Percentiles rank a stretch among this genome's conserved stretches.
phyloP scores from a whole-genome alignment of 1,140 invertebrate genomes.

The Conopomorpha cramerella region DNA sequence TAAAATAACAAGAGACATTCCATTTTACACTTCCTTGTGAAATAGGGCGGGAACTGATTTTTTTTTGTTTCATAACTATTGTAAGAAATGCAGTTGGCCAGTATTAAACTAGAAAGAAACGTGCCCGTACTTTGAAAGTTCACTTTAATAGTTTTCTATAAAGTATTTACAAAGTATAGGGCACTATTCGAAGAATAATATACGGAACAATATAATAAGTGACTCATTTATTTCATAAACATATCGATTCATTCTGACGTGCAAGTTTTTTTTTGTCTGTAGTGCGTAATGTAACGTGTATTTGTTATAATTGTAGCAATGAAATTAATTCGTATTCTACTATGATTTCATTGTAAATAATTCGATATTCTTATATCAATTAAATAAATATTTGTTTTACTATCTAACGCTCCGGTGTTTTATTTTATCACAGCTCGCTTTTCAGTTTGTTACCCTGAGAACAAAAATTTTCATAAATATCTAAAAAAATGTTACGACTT shows the following conservation, averaged over 20 bases:
- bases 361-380: constrained; percentile 52
- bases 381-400: constrained; percentile 58
- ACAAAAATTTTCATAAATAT: too few relatives aligned
- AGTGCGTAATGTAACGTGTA: constrained; percentile 41
- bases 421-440: constrained; percentile 17
- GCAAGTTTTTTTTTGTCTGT: constrained; percentile 60
- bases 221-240: constrained; percentile 51
- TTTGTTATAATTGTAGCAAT: constrained; percentile 52
- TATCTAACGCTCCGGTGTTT: constrained; percentile 30
- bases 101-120: too few relatives aligned
- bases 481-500: too few relatives aligned
- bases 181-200: too few relatives aligned
- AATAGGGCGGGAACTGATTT: too few relatives aligned
- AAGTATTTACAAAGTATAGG: too few relatives aligned
- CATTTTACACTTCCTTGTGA: too few relatives aligned
- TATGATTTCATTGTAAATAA: constrained; percentile 57
- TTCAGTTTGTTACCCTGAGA: constrained; percentile 6
- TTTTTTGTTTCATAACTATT: too few relatives aligned
- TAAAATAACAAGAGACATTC: too few relatives aligned
- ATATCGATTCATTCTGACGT: constrained; percentile 53
- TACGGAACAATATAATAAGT: constrained; percentile 51
- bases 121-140: too few relatives aligned
- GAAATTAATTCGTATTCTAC: constrained; percentile 47
- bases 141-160: too few relatives aligned
- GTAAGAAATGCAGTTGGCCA: too few relatives aligned